phyloP scores from a whole-genome alignment of 2,888 invertebrate species.

The Netelia fuscicornis region DNA sequence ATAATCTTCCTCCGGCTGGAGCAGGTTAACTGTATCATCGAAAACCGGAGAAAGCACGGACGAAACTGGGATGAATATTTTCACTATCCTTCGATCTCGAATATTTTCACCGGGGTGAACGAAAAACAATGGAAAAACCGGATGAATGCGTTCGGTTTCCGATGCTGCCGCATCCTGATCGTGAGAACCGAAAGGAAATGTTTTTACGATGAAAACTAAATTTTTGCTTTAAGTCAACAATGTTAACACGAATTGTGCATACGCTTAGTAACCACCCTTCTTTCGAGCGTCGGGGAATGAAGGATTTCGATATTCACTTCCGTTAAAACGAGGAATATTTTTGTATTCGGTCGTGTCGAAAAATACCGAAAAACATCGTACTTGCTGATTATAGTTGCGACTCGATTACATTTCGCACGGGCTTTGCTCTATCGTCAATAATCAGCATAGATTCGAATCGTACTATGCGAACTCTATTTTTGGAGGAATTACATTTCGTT shows the following conservation, averaged over 20 bases:
- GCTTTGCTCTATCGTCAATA: slow-evolving; percentile 47
- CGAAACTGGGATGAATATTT: not conserved
- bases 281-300: not conserved
- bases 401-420: slow-evolving; percentile 72
- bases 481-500: no score
- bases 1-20: slow-evolving; percentile 26
- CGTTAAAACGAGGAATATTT: not conserved
- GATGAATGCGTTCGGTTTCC: not conserved
- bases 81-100: not conserved
- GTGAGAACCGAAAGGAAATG: not conserved
- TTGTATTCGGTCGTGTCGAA: slow-evolving; percentile 1
- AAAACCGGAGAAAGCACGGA: not conserved
- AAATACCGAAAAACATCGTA: not conserved
- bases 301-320: not conserved
- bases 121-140: not conserved
- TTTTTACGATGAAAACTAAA: not conserved
- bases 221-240: not conserved
- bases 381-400: not conserved
- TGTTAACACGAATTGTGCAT: no score
- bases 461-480: slow-evolving; percentile 67
- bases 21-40: slow-evolving; percentile 51
- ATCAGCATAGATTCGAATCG: slow-evolving; percentile 79
- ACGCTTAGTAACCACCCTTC: no score
- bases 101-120: not conserved
- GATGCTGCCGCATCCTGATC: not conserved